Percentiles rank a stretch among this genome's conserved stretches.
phyloP scores from a whole-genome alignment of 2,888 invertebrate genomes.

The Tortrix viridana region DNA sequence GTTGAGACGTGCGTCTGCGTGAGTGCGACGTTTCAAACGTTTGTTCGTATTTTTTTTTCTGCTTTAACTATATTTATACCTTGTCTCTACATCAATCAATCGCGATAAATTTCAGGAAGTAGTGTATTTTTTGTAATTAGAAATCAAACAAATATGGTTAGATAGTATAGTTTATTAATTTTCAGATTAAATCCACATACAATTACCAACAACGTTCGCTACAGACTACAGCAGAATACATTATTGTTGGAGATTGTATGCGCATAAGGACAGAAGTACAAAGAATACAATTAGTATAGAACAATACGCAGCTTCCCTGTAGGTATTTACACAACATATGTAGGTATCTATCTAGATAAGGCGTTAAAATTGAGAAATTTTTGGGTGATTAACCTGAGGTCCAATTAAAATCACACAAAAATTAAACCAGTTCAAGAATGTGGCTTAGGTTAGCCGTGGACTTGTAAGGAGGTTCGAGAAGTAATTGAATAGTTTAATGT shows the following conservation, averaged over 20 bases:
- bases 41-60: too few relatives aligned
- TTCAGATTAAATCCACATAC: slow-evolving; percentile 60
- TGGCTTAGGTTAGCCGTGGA: too few relatives aligned
- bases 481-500: too few relatives aligned
- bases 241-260: slow-evolving; percentile 6
- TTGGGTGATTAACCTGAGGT: neutral
- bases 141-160: slow-evolving; percentile 43
- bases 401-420: too few relatives aligned
- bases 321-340: slow-evolving; percentile 63
- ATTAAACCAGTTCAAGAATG: too few relatives aligned
- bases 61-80: too few relatives aligned
- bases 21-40: too few relatives aligned
- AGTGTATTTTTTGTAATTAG: too few relatives aligned
- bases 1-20: too few relatives aligned
- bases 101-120: too few relatives aligned
- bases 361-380: slow-evolving; percentile 8
- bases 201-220: slow-evolving; percentile 46
- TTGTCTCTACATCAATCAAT: too few relatives aligned
- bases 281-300: slow-evolving; percentile 57
- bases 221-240: neutral
- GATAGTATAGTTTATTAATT: slow-evolving; percentile 64
- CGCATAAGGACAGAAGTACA: slow-evolving; percentile 53
- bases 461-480: too few relatives aligned
- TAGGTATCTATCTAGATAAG: slow-evolving; percentile 32
- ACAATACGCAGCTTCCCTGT: slow-evolving; percentile 74